These are phyloP conservation scores for Folsomia candida DNA, from an alignment of 2,888 invertebrate species.

Conservation along the genomic window DNA sequence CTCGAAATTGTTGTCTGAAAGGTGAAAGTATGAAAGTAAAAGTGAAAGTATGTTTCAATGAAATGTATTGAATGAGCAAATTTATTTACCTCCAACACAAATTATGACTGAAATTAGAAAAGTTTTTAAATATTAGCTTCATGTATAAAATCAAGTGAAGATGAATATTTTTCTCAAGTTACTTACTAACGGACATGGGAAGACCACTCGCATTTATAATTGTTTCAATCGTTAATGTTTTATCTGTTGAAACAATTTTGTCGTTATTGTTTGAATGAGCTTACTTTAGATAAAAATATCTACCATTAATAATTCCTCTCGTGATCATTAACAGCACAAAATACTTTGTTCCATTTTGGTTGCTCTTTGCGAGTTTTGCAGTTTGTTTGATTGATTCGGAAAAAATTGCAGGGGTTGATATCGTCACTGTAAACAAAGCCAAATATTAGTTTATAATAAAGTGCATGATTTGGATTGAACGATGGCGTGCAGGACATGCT, in stretches of 20 bases:
- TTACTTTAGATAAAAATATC: neutral
- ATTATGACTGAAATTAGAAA: no score
- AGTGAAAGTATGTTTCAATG: no score
- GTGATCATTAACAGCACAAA: conserved; percentile 63
- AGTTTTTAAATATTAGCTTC: no score
- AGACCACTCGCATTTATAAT: conserved; percentile 56
- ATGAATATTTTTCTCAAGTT: no score
- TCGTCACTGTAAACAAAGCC: neutral
- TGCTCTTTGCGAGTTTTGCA: conserved; percentile 56
- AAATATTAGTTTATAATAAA: neutral
- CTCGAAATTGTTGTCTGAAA: conserved; percentile 59
- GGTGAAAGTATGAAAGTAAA: no score
- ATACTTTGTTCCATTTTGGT: conserved; percentile 59
- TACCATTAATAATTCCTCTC: conserved; percentile 59
- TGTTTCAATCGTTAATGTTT: conserved; percentile 52
- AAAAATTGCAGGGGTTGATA: conserved; percentile 58
- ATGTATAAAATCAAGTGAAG: no score
- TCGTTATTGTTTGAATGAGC: neutral
- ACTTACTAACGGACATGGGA: conserved; percentile 61
- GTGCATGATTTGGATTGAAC: neutral
- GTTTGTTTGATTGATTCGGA: conserved; percentile 60
- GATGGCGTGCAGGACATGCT: conserved; percentile 1
- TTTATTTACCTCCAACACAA: no score
- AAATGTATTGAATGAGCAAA: no score
- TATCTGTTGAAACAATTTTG: neutral